Evolutionary conservation across 2,797 vertebrate genomes (phyloP).

Genomic region (Hoplostethus atlanticus): DNA sequence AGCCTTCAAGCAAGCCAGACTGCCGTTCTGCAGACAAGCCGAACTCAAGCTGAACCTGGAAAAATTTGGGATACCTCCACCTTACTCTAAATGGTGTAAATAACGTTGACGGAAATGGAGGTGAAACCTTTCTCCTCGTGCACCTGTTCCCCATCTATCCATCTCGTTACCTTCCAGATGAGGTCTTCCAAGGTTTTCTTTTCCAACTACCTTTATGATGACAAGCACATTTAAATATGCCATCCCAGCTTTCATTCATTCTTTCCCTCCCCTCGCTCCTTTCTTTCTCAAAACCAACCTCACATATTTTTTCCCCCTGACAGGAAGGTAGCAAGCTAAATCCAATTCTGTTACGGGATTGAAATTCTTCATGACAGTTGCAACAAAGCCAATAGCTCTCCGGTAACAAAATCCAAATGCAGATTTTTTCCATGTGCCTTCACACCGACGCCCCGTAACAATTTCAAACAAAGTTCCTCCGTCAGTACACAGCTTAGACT

Average conservation of each 20-base stretch:
- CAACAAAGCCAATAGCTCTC: conserved; percentile 57
- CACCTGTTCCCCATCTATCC: conserved; percentile 67
- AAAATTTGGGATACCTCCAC: conserved; percentile 12
- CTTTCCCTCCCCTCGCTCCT: conserved; percentile 3
- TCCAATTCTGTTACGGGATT: conserved; percentile 37
- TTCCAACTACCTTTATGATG: conserved; percentile 33
- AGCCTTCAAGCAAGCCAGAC: conserved; percentile 36
- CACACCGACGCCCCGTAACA: conserved; percentile 26
- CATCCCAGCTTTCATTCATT: conserved; percentile 30
- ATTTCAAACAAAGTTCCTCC: conserved; percentile 23
- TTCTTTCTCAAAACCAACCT: conserved; percentile 47
- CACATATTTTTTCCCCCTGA: conserved; percentile 31
- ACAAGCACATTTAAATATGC: conserved; percentile 54
- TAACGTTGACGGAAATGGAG: conserved; percentile 8
- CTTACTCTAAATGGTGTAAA: conserved; percentile 20
- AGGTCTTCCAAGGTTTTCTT: conserved; percentile 48
- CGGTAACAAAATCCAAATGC: conserved; percentile 52
- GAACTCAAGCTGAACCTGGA: conserved; percentile 25
- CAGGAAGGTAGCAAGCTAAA: conserved; percentile 43
- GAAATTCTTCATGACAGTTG: conserved; percentile 57
- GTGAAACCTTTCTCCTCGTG: conserved; percentile 19
- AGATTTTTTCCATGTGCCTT: conserved; percentile 44
- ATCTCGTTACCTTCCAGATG: conserved; percentile 49
- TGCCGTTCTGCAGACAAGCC: neutral
- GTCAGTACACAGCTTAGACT: conserved; percentile 19